These are phyloP conservation scores for Alouatta palliata DNA, from an alignment of 2,113 vertebrate species.

Conservation along the genomic window DNA sequence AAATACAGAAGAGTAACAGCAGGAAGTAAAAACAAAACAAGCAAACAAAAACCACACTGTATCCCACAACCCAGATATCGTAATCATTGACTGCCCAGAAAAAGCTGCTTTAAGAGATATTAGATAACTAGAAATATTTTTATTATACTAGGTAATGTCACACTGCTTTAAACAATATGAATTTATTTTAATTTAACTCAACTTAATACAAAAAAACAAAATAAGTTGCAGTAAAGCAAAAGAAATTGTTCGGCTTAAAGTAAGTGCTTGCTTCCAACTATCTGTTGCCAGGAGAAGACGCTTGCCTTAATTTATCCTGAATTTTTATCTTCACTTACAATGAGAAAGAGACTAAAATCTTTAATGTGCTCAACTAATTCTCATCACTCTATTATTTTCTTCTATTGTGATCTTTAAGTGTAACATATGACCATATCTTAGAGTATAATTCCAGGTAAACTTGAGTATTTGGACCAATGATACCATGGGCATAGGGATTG, in stretches of 20 bases:
- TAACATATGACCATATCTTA: background rate
- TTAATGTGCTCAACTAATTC: background rate
- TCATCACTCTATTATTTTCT: background rate
- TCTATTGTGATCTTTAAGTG: background rate
- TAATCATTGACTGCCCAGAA: background rate
- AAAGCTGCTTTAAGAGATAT: constrained; percentile 17
- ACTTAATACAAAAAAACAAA: constrained; percentile 25
- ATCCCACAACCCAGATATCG: background rate
- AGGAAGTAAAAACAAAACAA: constrained; percentile 3
- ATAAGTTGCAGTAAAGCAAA: background rate
- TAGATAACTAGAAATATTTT: background rate
- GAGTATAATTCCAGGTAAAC: background rate
- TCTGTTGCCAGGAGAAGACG: background rate
- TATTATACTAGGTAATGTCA: background rate
- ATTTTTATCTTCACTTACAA: background rate
- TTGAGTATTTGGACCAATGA: background rate
- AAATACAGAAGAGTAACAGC: background rate
- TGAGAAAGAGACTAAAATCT: background rate
- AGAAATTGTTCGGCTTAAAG: background rate
- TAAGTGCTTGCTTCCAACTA: background rate
- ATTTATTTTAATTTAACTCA: constrained; percentile 52
- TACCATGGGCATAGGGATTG: background rate
- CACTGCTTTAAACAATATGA: background rate
- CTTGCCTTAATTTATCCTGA: background rate
- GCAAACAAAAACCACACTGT: background rate